These are phyloP conservation scores for Lota lota DNA, from an alignment of 2,113 vertebrate genomes.

Conservation along the genomic window DNA sequence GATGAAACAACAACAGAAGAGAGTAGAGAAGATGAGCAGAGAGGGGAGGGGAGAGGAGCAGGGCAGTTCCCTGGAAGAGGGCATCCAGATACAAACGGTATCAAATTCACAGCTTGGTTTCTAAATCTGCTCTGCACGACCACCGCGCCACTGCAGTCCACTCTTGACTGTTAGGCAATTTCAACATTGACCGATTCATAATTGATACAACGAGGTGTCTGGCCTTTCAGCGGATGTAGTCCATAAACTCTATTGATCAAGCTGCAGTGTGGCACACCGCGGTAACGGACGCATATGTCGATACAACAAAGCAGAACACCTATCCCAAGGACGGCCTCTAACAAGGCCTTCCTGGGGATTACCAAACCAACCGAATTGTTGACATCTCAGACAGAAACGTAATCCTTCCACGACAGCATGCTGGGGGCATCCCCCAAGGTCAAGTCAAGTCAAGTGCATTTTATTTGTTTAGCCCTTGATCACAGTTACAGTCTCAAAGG, in stretches of 20 bases:
- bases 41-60: too few relatives aligned
- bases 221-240: constrained; percentile 24
- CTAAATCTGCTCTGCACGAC: constrained; percentile 10
- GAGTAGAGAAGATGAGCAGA: too few relatives aligned
- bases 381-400: too few relatives aligned
- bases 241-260: constrained; percentile 49
- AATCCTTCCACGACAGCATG: too few relatives aligned
- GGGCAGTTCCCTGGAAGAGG: too few relatives aligned
- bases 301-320: constrained; percentile 28
- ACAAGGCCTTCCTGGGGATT: background rate
- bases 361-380: too few relatives aligned
- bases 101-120: constrained; percentile 7
- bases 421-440: too few relatives aligned
- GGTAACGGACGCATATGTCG: constrained; percentile 35
- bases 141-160: constrained; percentile 17
- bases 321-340: constrained; percentile 31
- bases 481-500: too few relatives aligned
- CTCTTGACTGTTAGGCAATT: constrained; percentile 35
- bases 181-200: constrained; percentile 34
- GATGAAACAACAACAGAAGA: too few relatives aligned
- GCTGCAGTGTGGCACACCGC: constrained; percentile 13
- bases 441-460: too few relatives aligned
- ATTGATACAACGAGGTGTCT: constrained; percentile 45
- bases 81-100: background rate
- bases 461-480: too few relatives aligned